Conservation (phyloP, 2,888 invertebrate species). For the Athrips mouffetella region DNA sequence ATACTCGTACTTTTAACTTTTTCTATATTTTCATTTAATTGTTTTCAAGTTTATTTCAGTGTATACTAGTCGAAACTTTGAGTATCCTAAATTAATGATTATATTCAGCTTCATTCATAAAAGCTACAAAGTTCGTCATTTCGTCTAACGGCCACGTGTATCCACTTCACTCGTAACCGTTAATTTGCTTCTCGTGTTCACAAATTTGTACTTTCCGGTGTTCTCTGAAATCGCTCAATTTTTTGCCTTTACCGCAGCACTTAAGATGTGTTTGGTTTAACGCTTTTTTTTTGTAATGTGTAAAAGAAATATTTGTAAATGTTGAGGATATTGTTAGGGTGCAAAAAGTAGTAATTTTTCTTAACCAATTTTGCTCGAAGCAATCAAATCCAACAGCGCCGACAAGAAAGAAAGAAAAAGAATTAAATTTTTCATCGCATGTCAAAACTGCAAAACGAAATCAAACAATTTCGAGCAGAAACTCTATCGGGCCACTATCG, state of each 20-base stretch:
- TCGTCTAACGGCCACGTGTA: conserved; percentile 46
- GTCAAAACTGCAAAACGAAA: conserved; percentile 49
- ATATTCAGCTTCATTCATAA: too few relatives aligned
- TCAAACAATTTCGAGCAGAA: conserved; percentile 61
- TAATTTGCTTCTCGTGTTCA: conserved; percentile 73
- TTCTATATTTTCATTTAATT: too few relatives aligned
- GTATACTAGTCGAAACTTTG: too few relatives aligned
- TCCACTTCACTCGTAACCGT: conserved; percentile 51
- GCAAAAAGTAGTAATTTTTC: neutral
- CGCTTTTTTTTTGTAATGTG: conserved; percentile 10
- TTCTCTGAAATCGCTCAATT: conserved; percentile 35
- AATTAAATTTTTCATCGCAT: conserved; percentile 30
- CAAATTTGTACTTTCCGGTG: conserved; percentile 68
- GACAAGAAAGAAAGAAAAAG: conserved; percentile 10
- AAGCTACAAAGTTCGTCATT: neutral
- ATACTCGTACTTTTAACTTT: too few relatives aligned
- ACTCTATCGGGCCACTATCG: conserved; percentile 61
- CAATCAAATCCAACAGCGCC: conserved; percentile 7
- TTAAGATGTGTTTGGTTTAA: conserved; percentile 21
- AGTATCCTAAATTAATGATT: too few relatives aligned
- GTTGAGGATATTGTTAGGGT: neutral
- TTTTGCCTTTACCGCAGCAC: conserved; percentile 21
- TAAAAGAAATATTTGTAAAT: neutral
- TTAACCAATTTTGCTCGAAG: neutral
- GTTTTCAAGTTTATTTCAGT: too few relatives aligned